Evolutionary conservation across 2,797 vertebrate genomes (phyloP), one percentile per base, ranked within the genome.

Genomic region (Knipowitschia caucasica): DNA sequence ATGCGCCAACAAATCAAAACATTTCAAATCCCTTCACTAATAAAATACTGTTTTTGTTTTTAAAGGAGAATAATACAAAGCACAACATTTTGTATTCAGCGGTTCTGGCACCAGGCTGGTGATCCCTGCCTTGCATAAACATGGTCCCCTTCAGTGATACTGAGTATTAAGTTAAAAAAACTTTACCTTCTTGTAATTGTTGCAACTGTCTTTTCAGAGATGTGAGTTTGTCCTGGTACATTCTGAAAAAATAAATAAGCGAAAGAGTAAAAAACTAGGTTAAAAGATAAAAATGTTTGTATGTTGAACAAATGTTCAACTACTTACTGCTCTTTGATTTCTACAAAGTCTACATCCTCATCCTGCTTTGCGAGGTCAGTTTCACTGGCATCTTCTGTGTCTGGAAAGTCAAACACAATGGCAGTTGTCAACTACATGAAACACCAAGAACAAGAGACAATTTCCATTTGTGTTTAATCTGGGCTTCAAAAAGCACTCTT

Each of bases 251-350:
- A 23, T 70, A 2, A 15, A 60, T 51, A 2, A 14, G 53, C 7
- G 1, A 53, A 30, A 0, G 14, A 0, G 34, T 31, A 15, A 53
- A 10, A 49, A 46, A 35, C n/a, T 21, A 20, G n/a, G 4, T 43
- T 10, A 20, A 4, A 7, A 15, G 23, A 12, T 46, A 31, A 24
- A 24, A 30, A 9, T 29, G 5, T 6, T 27, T 20, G 8, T 50
- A 23, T 5, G 11, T 18, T 9, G 36, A 34, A 15, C 21, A 1
- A 12, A n/a, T n/a, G n/a, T 30, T 40, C 27, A 27, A 49, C 11
- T 18, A 93, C 95, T 93, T 75, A 99, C 97, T 98, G 95, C 62
- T 99, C 97, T 85, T 98, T 99, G 87, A 97, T 97, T 86, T 99
- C 97, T 40, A 99, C 94, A 47, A 95, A 99, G 78, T 99, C 95